Conservation (phyloP, 2,797 vertebrate genomes). For the Phataginus tetradactyla region DNA sequence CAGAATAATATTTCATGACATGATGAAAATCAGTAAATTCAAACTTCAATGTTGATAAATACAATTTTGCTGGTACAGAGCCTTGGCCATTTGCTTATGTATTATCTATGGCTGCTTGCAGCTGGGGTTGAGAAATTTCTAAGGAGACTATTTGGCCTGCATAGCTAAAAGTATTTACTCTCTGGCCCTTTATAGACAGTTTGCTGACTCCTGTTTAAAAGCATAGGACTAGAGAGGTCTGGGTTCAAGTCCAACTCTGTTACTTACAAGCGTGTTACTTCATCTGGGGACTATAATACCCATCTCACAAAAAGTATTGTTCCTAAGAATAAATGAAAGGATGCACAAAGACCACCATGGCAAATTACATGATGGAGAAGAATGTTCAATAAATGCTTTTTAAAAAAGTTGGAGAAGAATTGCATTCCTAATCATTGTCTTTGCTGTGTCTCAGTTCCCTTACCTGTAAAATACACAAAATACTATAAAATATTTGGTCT, state of each 20-base stretch:
- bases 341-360: neutral
- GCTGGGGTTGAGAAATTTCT: neutral
- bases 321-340: neutral
- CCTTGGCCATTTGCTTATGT: neutral
- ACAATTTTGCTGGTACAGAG: neutral
- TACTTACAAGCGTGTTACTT: neutral
- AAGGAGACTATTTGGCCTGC: neutral
- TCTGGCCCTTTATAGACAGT: neutral
- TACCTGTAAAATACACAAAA: neutral
- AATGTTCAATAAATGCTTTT: neutral
- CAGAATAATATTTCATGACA: neutral
- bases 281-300: neutral
- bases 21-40: neutral
- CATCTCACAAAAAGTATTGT: neutral
- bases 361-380: neutral
- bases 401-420: neutral
- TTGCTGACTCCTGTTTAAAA: neutral
- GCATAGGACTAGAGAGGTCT: neutral
- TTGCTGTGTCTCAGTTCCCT: neutral
- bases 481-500: neutral
- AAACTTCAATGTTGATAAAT: neutral
- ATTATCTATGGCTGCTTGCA: neutral
- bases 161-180: neutral
- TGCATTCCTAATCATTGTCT: neutral
- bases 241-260: neutral